Base-by-base conservation (phyloP, 2,113 vertebrate genomes). In the Puntigrus tetrazona region DNA sequence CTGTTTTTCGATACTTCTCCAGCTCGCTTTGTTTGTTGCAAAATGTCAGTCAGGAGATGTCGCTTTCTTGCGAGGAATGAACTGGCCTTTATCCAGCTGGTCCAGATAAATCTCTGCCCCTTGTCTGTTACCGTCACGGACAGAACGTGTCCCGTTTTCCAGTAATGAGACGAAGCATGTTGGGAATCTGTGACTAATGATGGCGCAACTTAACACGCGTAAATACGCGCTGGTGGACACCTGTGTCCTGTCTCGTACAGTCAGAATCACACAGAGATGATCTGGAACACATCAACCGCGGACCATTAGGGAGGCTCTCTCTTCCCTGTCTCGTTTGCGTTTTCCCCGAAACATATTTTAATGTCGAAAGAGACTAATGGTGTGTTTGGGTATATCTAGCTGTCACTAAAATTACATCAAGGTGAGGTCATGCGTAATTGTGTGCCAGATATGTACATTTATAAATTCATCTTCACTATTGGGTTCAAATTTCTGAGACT, bases 141-240 rank as follows among this genome's bases (percentile, higher is more conserved):
- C 47, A 77, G 10, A 16, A 38, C 38, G 72, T 70, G 22, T 75
- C 7, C 20, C 2, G 22, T 57, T 86, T 84, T 74, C 84, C 81
- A 76, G 81, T 83, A 86, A 86, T 16, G 31, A 81, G 69, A 69
- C 4, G 22, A 79, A 84, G 77, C 79, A 86, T 63, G 76, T 47
- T 50, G 14, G 82, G 87, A 88, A 88, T 88, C 87, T 86, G 84
- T 83, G 78, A 86, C 70, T 85, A 84, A 88, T 77, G 77, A 13
- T 84, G 75, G 9, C 8, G 74, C 14, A 16, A 41, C 55, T 59
- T 38, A 27, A 61, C 52, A 7, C 27, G 34, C 43, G 10, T n/a
- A 18, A n/a, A n/a, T 81, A 38, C 63, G 22, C 50, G 45, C 50
- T 85, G 75, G 27, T 76, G 81, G 81, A 88, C 87, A 86, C 87